Evolutionary conservation across 2,113 vertebrate genomes (phyloP), one percentile per base, ranked within the genome.

Genomic region (Taurulus bubalis): DNA sequence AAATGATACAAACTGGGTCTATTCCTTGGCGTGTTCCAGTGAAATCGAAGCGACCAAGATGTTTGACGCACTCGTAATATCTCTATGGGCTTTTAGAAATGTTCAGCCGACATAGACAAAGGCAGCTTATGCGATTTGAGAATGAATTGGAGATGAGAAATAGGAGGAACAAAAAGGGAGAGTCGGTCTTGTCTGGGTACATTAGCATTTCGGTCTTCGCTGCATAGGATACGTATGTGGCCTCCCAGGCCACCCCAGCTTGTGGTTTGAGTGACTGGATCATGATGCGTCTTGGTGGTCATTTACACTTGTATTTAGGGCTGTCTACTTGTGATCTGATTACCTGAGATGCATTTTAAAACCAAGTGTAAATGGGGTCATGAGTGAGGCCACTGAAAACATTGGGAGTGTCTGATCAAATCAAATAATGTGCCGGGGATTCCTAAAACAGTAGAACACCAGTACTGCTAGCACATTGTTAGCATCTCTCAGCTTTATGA

Each of bases 351-450:
- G 7, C 51, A n/a, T 53, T 53, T 53, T 9, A 53, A 22, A 49
- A 22, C 49, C 49, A n/a, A 53, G 20, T n/a, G 51, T 53, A n/a
- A 53, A 53, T 53, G 51, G 22, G 9, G 9, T 55, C 22, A 22
- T 9, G n/a, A n/a, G n/a, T n/a, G n/a, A 53, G 20, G 36, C 10
- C 16, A 38, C 51, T 69, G 51, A 56, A 84, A 82, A 79, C 84
- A 74, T 26, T 4, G 49, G n/a, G 12, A 71, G 45, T 24, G 28
- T 68, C 74, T 55, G 66, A 69, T 77, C 28, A 71, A 56, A 72
- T 51, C 30, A 47, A 71, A 77, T 62, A 79, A 84, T 28, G 30
- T 24, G 47, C 42, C 26, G 26, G 7, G 14, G 42, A 26, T 71
- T 64, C 9, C 65, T 49, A 38, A 75, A 79, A 40, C 45, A 59